Evolutionary conservation across 2,797 vertebrate species (phyloP).

Genomic region (Characodon lateralis): DNA sequence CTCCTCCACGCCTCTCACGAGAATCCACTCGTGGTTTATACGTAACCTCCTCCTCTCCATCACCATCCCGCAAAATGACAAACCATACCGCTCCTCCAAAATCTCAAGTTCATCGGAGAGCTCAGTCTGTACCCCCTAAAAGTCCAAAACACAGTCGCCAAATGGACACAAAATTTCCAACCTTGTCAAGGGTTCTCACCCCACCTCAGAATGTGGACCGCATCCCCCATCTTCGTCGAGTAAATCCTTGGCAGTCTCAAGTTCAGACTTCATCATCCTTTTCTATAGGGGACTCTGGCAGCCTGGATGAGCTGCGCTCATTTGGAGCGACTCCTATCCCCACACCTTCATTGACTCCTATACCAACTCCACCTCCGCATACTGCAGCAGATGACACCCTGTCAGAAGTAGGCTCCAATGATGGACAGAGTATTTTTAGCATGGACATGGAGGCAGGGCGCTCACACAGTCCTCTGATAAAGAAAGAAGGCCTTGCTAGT

Average conservation of each 20-base stretch:
- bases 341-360: constrained; percentile 37
- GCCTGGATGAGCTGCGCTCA: constrained; percentile 62
- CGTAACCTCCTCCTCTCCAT: constrained; percentile 80
- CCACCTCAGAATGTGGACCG: constrained; percentile 87
- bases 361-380: constrained; percentile 38
- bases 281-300: constrained; percentile 77
- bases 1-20: constrained; percentile 70
- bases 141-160: constrained; percentile 85
- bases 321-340: constrained; percentile 49
- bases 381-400: constrained; percentile 59
- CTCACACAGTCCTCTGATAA: constrained; percentile 44
- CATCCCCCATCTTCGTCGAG: constrained; percentile 88
- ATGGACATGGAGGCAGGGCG: constrained; percentile 77
- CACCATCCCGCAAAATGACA: constrained; percentile 80
- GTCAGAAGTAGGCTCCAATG: constrained; percentile 75
- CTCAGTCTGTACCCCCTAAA: constrained; percentile 85
- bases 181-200: constrained; percentile 83
- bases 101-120: constrained; percentile 78
- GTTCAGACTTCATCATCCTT: constrained; percentile 90
- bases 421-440: constrained; percentile 76
- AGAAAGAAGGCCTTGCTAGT: constrained; percentile 57
- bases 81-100: constrained; percentile 71
- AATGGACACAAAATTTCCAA: constrained; percentile 78
- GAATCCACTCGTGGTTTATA: constrained; percentile 76
- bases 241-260: constrained; percentile 84